These are phyloP conservation scores for Shinisaurus crocodilurus DNA, from an alignment of 2,113 vertebrate genomes.

Conservation along the genomic window DNA sequence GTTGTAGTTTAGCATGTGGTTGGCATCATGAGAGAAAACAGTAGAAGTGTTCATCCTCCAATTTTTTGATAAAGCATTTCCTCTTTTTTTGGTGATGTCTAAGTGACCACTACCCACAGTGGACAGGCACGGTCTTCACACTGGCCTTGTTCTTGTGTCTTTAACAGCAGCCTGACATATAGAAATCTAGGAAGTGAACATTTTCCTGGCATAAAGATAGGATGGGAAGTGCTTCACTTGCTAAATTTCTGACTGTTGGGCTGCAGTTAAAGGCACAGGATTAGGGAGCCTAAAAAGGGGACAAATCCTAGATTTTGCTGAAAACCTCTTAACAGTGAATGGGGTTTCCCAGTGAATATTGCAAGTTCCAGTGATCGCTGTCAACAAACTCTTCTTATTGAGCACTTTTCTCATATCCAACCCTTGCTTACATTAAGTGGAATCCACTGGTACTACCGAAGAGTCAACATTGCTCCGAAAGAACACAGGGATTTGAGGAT, in stretches of 20 bases:
- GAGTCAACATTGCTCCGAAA: neutral
- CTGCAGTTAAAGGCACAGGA: neutral
- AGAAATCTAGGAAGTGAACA: neutral
- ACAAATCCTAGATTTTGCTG: neutral
- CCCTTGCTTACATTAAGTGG: neutral
- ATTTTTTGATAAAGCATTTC: no score
- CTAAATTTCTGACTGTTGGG: neutral
- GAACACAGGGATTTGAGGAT: neutral
- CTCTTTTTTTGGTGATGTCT: no score
- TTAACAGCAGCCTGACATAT: neutral
- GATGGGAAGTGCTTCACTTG: neutral
- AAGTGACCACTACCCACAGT: no score
- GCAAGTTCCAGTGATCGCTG: neutral
- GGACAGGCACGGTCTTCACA: neutral
- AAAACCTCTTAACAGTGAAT: neutral
- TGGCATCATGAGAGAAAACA: neutral
- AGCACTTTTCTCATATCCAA: neutral
- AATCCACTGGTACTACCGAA: neutral
- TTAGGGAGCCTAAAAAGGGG: no score
- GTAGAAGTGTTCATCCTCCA: neutral
- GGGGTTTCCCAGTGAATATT: neutral
- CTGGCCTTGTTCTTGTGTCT: neutral
- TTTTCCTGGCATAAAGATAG: neutral
- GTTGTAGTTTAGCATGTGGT: neutral
- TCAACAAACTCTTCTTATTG: neutral